Conservation (phyloP, 2,888 invertebrate species). For the Drosophila meridionalis region DNA sequence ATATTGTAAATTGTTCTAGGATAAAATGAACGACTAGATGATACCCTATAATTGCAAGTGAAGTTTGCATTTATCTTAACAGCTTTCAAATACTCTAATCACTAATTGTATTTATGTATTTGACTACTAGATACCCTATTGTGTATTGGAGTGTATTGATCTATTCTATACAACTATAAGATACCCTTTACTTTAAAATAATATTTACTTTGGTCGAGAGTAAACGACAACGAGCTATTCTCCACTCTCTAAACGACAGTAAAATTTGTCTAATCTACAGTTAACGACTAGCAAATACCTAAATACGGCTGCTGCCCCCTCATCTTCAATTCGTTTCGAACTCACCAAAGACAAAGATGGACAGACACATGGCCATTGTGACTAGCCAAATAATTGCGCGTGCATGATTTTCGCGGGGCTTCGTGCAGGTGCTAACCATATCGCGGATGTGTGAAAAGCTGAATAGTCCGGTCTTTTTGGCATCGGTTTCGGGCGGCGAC, state of each 20-base stretch:
- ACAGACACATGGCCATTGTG: constrained; percentile 79
- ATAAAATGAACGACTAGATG: background rate
- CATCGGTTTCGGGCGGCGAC: constrained; percentile 14
- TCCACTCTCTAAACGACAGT: background rate
- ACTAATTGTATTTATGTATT: no score
- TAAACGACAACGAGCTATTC: background rate
- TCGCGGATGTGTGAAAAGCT: constrained; percentile 79
- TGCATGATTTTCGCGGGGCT: constrained; percentile 79
- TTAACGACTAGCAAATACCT: background rate
- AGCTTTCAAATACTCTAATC: no score
- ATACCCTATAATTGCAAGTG: background rate
- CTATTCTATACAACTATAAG: background rate
- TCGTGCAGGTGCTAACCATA: constrained; percentile 82
- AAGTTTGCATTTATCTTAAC: no score
- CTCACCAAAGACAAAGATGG: constrained; percentile 82
- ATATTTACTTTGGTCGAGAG: background rate
- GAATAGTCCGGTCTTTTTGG: constrained; percentile 69
- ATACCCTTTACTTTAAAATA: background rate
- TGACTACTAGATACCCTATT: no score
- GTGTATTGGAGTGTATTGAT: no score
- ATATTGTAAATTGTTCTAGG: background rate
- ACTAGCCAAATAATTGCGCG: constrained; percentile 83
- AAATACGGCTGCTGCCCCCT: background rate
- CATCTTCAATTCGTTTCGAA: background rate
- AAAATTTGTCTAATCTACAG: background rate